Evolutionary conservation across 1,140 invertebrate species (phyloP).

Genomic region (Aphaenogaster rudis): DNA sequence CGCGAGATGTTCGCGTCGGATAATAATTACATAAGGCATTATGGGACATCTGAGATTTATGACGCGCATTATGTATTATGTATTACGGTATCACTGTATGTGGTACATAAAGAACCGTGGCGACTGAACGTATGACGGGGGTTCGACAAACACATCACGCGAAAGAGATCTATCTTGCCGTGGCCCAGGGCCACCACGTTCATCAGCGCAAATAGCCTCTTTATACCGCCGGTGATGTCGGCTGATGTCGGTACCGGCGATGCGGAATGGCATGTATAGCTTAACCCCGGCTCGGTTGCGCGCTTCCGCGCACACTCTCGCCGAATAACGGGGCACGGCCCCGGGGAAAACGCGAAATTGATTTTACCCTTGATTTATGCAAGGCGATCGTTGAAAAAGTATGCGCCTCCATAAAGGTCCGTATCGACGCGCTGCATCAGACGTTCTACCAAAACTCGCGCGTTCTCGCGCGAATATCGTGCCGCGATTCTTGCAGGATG

Average conservation of each 20-base stretch:
- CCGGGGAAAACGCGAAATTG: slow-evolving; percentile 72
- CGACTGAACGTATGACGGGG: slow-evolving; percentile 46
- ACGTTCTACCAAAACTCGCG: not conserved
- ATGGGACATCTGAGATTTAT: slow-evolving; percentile 49
- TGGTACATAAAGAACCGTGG: slow-evolving; percentile 35
- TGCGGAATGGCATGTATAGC: slow-evolving; percentile 30
- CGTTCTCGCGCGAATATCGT: slow-evolving; percentile 1
- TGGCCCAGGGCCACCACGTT: slow-evolving; percentile 71
- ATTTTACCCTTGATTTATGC: slow-evolving; percentile 75
- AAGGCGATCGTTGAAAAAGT: slow-evolving; percentile 63
- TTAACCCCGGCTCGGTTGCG: slow-evolving; percentile 28
- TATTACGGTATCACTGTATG: slow-evolving; percentile 32
- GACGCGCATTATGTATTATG: slow-evolving; percentile 46
- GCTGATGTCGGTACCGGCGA: slow-evolving; percentile 33
- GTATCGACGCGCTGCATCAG: slow-evolving; percentile 20
- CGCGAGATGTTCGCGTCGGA: slow-evolving; percentile 29
- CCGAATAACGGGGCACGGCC: slow-evolving; percentile 42
- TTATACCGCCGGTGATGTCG: slow-evolving; percentile 53
- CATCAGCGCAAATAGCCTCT: slow-evolving; percentile 74
- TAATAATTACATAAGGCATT: slow-evolving; percentile 62
- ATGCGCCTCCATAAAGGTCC: slow-evolving; percentile 49
- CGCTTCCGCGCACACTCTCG: slow-evolving; percentile 14
- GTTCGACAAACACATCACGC: slow-evolving; percentile 70
- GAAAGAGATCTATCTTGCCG: slow-evolving; percentile 74
- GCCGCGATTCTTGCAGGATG: not conserved